phyloP scores from a whole-genome alignment of 64 coral and sea anemone species.

The Montipora capricornis region DNA sequence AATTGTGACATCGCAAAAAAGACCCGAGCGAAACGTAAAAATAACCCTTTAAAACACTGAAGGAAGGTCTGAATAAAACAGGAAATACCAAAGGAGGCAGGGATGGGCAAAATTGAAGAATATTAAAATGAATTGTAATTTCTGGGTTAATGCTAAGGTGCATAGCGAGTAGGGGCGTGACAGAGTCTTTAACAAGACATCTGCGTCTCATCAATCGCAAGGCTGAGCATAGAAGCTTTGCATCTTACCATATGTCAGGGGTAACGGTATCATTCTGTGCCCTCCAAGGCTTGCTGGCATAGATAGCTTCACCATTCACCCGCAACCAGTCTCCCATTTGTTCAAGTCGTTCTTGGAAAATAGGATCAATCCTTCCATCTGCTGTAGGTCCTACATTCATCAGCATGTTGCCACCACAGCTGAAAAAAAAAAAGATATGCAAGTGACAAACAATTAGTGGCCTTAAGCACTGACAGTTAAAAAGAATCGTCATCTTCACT shows the following conservation, averaged over 20 bases:
- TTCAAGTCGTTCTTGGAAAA: constrained; percentile 16
- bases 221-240: too few relatives aligned
- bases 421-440: background rate
- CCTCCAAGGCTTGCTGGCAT: constrained; percentile 45
- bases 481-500: too few relatives aligned
- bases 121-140: background rate
- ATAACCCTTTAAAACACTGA: too few relatives aligned
- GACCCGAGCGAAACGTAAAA: too few relatives aligned
- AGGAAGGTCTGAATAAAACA: too few relatives aligned
- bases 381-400: constrained; percentile 44
- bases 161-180: too few relatives aligned
- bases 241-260: constrained; percentile 16
- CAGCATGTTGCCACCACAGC: constrained; percentile 53
- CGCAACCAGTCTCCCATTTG: constrained; percentile 50
- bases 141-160: too few relatives aligned
- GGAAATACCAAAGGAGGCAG: too few relatives aligned
- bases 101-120: too few relatives aligned
- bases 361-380: constrained; percentile 35
- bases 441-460: background rate
- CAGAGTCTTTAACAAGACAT: too few relatives aligned
- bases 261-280: constrained; percentile 32
- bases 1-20: too few relatives aligned
- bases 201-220: too few relatives aligned
- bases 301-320: constrained; percentile 51
- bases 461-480: background rate